Percentiles rank a stretch among this genome's conserved stretches.
phyloP scores from a whole-genome alignment of 2,797 vertebrate species.

The Pristis pectinata region DNA sequence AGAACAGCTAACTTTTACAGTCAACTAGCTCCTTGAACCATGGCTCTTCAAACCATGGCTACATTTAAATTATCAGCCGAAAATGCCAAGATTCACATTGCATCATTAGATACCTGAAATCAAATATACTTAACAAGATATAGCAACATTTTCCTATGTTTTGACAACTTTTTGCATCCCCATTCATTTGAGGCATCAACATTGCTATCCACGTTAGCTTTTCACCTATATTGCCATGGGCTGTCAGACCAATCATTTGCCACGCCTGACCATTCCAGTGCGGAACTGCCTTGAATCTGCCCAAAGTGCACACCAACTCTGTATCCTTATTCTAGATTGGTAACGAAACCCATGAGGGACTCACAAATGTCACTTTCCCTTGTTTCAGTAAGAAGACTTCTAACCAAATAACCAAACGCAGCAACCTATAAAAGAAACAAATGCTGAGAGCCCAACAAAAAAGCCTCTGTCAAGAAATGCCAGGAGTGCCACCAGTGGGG shows the following conservation, averaged over 20 bases:
- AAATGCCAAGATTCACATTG: neutral
- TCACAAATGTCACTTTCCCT: neutral
- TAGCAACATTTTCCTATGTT: neutral
- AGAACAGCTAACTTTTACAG: too few species aligned
- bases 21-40: too few species aligned
- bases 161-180: neutral
- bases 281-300: neutral
- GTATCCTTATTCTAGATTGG: neutral
- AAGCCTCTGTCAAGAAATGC: too few species aligned
- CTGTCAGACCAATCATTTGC: neutral
- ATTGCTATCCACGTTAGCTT: neutral
- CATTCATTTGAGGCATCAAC: neutral
- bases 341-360: neutral
- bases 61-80: neutral
- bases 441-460: neutral
- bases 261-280: neutral
- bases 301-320: neutral
- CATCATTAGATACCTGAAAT: neutral
- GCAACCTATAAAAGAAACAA: neutral
- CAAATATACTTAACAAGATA: neutral
- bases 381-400: neutral
- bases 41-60: too few species aligned
- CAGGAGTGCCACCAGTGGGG: too few species aligned
- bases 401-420: neutral
- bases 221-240: neutral